Percentiles rank a stretch among this genome's conserved stretches.
Evolutionary conservation across 2,113 vertebrate genomes (phyloP).

Genomic region (Osmerus eperlanus): DNA sequence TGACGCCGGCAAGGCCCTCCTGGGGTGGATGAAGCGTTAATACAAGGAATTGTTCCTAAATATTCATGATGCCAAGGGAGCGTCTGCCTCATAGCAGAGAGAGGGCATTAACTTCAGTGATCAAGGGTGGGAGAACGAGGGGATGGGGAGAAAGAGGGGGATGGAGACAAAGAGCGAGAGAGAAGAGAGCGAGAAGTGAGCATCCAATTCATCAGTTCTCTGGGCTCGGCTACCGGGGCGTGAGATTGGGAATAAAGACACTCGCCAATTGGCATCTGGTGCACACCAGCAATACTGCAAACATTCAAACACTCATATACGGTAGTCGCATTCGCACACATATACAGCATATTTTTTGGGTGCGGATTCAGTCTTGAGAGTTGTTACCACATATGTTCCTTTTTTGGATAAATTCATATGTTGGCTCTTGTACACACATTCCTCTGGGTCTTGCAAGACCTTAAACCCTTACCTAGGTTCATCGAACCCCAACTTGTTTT

Average conservation of each 20-base stretch:
- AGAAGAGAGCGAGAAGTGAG: constrained; percentile 12
- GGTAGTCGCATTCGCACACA: constrained; percentile 15
- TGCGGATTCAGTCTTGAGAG: background rate
- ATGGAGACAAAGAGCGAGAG: background rate
- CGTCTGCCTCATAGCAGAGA: constrained; percentile 12
- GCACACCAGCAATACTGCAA: constrained; percentile 22
- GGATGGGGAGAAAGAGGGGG: constrained; percentile 14
- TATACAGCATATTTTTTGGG: constrained; percentile 10
- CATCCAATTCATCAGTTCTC: constrained; percentile 37
- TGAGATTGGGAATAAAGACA: constrained; percentile 46
- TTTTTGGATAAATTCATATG: background rate
- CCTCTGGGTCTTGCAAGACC: background rate
- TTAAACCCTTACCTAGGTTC: background rate
- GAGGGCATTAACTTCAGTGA: constrained; percentile 38
- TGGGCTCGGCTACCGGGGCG: constrained; percentile 21
- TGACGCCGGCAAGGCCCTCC: background rate
- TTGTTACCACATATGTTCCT: too few relatives aligned
- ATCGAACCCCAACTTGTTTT: too few relatives aligned
- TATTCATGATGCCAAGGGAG: constrained; percentile 18
- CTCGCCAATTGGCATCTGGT: constrained; percentile 30
- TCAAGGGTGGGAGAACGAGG: constrained; percentile 24
- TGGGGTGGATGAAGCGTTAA: background rate
- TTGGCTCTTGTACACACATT: too few relatives aligned
- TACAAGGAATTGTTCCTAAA: constrained; percentile 5
- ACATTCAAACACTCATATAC: constrained; percentile 26